These are phyloP conservation scores for Arbacia lixula DNA, from an alignment of 53 echinoderm and acorn worm genomes.

Conservation along the genomic window DNA sequence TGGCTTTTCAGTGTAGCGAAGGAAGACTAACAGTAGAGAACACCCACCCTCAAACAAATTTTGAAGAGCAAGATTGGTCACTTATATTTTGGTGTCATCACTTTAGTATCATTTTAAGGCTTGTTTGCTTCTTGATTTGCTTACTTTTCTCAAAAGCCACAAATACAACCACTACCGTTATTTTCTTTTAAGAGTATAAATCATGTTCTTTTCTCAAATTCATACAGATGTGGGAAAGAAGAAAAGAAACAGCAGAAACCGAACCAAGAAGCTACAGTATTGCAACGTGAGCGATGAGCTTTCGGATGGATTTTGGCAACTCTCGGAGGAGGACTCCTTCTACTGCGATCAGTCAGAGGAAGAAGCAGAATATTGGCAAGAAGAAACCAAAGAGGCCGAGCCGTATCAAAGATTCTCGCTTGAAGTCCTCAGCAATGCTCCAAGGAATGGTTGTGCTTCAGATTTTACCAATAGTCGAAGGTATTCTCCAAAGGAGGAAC, in stretches of 20 bases:
- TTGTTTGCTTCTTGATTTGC: no score
- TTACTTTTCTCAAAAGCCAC: no score
- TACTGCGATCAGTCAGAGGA: not conserved
- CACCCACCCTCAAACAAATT: no score
- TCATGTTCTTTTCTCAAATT: not conserved
- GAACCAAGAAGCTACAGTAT: conserved; percentile 14
- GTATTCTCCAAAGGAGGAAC: not conserved
- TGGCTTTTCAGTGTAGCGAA: no score
- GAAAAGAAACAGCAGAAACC: conserved; percentile 33
- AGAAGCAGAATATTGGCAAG: conserved; percentile 23
- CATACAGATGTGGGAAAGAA: not conserved
- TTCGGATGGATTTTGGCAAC: conserved; percentile 16
- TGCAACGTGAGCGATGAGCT: conserved; percentile 1
- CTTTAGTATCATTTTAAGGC: no score
- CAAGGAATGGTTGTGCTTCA: not conserved
- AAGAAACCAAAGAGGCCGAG: conserved; percentile 23
- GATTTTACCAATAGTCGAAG: not conserved
- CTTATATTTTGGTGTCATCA: no score
- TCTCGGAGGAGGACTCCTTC: not conserved
- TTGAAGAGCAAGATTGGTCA: no score
- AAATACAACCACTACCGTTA: no score
- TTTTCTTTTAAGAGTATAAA: no score
- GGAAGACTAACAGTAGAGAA: no score
- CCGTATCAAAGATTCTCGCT: no score
- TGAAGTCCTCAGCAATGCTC: not conserved